Percentiles rank a stretch among this genome's conserved stretches.
Evolutionary conservation across 2,888 invertebrate species (phyloP).

Genomic region (Parascotia fuliginaria): DNA sequence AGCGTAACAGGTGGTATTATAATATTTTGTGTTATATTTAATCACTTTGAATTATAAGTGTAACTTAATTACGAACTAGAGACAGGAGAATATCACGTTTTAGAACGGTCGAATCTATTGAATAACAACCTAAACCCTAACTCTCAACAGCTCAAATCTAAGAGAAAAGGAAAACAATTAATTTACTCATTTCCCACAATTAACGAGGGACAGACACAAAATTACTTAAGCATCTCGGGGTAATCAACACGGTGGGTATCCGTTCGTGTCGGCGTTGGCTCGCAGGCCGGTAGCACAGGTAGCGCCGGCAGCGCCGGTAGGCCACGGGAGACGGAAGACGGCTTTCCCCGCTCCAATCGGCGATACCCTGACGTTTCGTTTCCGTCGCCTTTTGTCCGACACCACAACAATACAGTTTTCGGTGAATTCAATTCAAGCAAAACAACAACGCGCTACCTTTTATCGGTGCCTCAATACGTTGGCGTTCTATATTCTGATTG

Average conservation of each 20-base stretch:
- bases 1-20: too few relatives aligned
- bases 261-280: conserved; percentile 14
- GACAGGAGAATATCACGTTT: conserved; percentile 13
- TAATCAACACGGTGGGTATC: conserved; percentile 58
- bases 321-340: conserved; percentile 56
- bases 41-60: background rate
- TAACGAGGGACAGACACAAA: conserved; percentile 73
- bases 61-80: background rate
- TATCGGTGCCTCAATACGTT: conserved; percentile 19
- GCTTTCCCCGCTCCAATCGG: conserved; percentile 62
- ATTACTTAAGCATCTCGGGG: conserved; percentile 76
- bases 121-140: conserved; percentile 43
- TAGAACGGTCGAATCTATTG: conserved; percentile 48
- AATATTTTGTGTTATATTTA: background rate
- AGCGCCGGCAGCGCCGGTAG: conserved; percentile 10
- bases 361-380: conserved; percentile 51
- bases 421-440: conserved; percentile 42
- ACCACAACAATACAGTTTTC: conserved; percentile 53
- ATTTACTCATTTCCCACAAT: conserved; percentile 80
- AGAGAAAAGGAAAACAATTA: conserved; percentile 79
- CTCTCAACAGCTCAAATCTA: conserved; percentile 60
- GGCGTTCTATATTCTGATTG: conserved; percentile 20
- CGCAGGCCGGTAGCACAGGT: conserved; percentile 10
- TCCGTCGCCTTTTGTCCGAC: conserved; percentile 61
- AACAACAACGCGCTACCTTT: conserved; percentile 36